These are phyloP conservation scores for Metacarcinus magister DNA, from an alignment of 2,888 invertebrate genomes.

Conservation along the genomic window DNA sequence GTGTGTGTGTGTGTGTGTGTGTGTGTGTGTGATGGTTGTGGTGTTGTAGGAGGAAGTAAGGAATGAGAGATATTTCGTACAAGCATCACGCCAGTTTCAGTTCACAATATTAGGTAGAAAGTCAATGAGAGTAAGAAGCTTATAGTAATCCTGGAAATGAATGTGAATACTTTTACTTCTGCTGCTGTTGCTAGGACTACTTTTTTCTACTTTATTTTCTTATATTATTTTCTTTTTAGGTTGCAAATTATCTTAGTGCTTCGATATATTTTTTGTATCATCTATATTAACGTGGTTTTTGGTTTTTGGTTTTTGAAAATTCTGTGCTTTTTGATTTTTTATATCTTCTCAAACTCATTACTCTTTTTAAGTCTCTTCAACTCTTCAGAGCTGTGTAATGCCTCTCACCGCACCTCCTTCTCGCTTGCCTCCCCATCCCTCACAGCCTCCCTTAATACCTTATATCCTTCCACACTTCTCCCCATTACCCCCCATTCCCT, in stretches of 20 bases:
- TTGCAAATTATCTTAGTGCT: too few species aligned
- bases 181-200: neutral
- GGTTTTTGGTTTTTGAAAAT: neutral
- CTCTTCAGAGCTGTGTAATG: neutral
- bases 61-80: neutral
- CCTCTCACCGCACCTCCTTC: neutral
- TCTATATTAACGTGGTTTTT: neutral
- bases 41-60: neutral
- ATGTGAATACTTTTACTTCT: neutral
- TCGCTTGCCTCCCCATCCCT: neutral
- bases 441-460: neutral
- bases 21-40: too few species aligned
- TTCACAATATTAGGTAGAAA: neutral
- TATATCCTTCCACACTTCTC: neutral
- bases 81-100: neutral
- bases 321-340: neutral
- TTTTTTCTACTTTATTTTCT: neutral
- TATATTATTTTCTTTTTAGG: too few species aligned
- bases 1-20: too few species aligned
- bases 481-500: neutral
- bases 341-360: neutral
- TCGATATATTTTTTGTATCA: too few species aligned
- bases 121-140: neutral
- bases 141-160: neutral
- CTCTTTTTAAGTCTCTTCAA: neutral